These are phyloP conservation scores for Fissipunctia ypsillon DNA, from an alignment of 2,888 invertebrate species.

Conservation along the genomic window DNA sequence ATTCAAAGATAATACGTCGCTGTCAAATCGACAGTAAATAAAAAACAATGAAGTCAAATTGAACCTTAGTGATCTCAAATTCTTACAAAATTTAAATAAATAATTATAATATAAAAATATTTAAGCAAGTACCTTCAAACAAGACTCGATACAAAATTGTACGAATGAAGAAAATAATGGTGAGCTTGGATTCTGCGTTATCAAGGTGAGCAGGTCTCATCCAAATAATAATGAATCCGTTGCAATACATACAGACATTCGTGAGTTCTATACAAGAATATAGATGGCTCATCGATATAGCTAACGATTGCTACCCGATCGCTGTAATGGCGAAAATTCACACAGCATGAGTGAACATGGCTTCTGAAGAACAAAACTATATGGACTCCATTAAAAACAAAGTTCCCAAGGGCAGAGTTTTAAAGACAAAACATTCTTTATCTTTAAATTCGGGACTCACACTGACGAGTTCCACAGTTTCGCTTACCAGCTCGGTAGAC, in stretches of 20 bases:
- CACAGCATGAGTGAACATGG: slow-evolving; percentile 69
- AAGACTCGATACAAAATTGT: slow-evolving; percentile 18
- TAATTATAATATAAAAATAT: slow-evolving; percentile 27
- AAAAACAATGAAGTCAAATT: slow-evolving; percentile 57
- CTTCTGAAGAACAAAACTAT: neutral
- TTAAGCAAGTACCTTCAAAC: slow-evolving; percentile 24
- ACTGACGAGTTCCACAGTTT: neutral
- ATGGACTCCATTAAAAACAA: neutral
- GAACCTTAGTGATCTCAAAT: slow-evolving; percentile 25
- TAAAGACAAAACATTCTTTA: neutral
- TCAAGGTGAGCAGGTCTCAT: slow-evolving; percentile 52
- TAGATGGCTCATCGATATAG: slow-evolving; percentile 83
- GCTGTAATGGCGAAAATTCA: slow-evolving; percentile 82
- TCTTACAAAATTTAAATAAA: slow-evolving; percentile 41
- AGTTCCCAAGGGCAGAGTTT: neutral
- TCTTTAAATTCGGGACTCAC: neutral
- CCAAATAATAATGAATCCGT: slow-evolving; percentile 76
- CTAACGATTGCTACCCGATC: slow-evolving; percentile 82
- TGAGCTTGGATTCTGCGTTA: slow-evolving; percentile 20
- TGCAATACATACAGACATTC: slow-evolving; percentile 75
- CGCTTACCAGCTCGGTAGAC: neutral
- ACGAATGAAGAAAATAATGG: slow-evolving; percentile 46
- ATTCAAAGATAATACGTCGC: slow-evolving; percentile 35
- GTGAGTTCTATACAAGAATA: slow-evolving; percentile 80
- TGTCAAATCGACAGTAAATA: slow-evolving; percentile 49